phyloP scores from a whole-genome alignment of 1,140 invertebrate species.

The Cheumatopsyche charites region DNA sequence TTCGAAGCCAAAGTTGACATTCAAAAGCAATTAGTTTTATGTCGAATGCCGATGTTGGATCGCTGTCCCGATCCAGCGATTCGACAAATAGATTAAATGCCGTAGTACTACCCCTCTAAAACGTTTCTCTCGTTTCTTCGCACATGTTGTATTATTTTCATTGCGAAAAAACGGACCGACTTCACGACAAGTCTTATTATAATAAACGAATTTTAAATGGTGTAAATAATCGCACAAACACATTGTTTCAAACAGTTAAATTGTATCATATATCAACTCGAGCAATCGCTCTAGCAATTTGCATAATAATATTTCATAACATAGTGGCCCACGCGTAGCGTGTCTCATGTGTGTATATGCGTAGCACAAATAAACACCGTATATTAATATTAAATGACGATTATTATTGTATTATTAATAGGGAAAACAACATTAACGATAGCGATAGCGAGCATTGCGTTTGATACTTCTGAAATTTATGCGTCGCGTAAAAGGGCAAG shows the following conservation, averaged over 20 bases:
- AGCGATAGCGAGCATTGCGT: neutral
- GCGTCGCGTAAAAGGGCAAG: slow-evolving; percentile 1
- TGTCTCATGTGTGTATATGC: neutral
- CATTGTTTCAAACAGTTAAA: neutral
- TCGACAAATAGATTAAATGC: slow-evolving; percentile 16
- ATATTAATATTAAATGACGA: neutral
- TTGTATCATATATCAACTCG: neutral
- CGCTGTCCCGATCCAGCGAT: neutral
- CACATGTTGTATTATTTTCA: neutral
- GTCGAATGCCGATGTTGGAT: slow-evolving; percentile 26
- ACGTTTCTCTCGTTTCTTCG: no score
- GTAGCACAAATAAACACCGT: neutral
- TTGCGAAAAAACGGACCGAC: neutral
- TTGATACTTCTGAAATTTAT: neutral
- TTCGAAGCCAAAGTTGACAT: slow-evolving; percentile 23
- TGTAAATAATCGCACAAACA: neutral
- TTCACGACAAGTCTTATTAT: neutral
- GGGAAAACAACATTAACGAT: neutral
- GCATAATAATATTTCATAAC: slow-evolving; percentile 7
- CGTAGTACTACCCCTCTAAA: no score
- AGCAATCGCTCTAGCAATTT: neutral
- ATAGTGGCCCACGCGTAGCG: neutral
- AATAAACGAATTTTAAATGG: neutral
- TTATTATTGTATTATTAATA: slow-evolving; percentile 2
- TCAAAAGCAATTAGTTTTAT: slow-evolving; percentile 31